Evolutionary conservation across 2,797 vertebrate species (phyloP).

Genomic region (Lates japonicus): DNA sequence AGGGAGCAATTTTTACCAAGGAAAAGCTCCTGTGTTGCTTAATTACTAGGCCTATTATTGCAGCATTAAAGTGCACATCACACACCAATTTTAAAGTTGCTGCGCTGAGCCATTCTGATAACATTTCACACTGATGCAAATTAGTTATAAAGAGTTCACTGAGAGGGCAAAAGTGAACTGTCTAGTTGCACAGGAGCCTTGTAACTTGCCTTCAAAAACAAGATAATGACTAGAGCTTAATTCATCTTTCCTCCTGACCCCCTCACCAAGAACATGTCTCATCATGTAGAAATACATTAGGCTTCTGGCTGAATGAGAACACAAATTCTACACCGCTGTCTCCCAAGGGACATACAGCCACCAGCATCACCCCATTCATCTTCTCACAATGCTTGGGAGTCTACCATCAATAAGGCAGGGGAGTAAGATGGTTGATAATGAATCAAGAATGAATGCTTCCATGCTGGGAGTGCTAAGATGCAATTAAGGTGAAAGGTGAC

Average conservation of each 20-base stretch:
- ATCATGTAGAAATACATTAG: conserved; percentile 66
- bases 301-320: conserved; percentile 54
- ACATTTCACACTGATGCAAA: conserved; percentile 74
- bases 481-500: conserved; percentile 52
- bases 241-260: conserved; percentile 63
- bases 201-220: conserved; percentile 78
- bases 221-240: conserved; percentile 74
- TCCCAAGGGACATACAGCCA: conserved; percentile 84
- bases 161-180: conserved; percentile 65
- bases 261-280: conserved; percentile 55
- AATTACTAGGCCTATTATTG: conserved; percentile 78
- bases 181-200: conserved; percentile 76
- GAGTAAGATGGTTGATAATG: conserved; percentile 36
- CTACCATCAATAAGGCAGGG: conserved; percentile 57
- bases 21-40: conserved; percentile 73
- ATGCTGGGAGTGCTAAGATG: conserved; percentile 28
- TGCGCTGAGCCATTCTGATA: conserved; percentile 64
- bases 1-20: conserved; percentile 68
- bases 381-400: conserved; percentile 44
- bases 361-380: conserved; percentile 83
- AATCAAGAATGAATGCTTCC: conserved; percentile 43
- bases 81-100: conserved; percentile 63
- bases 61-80: conserved; percentile 72
- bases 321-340: conserved; percentile 41
- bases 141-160: conserved; percentile 69